Evolutionary conservation across 2,113 vertebrate genomes (phyloP), one percentile per base, ranked within the genome.

Genomic region (Hydrochoerus hydrochaeris): DNA sequence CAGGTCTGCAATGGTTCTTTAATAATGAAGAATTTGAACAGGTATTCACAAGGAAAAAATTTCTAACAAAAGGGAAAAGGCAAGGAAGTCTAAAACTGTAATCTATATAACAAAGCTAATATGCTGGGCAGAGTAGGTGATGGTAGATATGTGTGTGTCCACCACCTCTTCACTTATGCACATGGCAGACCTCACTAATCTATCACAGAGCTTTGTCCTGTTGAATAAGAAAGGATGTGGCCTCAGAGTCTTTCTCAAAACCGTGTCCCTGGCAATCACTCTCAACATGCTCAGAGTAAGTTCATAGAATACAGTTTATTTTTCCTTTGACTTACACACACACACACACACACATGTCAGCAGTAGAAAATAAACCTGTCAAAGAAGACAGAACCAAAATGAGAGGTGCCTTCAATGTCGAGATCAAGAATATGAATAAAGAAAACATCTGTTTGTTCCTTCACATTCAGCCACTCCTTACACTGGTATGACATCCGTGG

Each of bases 391-490:
- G 32, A 52, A 46, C 26, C 38, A 71, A 94, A 90, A 80, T 7
- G 28, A 26, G 85, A 71, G 90, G 67, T 52, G 19, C 41, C 32
- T 82, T 88, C 80, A 75, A 52, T 28, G 46, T 93, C 57, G 91
- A 73, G 69, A 77, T 63, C 32, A 77, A 92, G 91, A 85, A 58
- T 54, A 84, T 30, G 32, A 94, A 94, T 73, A 78, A 65, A 85
- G 35, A 73, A 91, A 86, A 84, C 67, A 35, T 88, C 81, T 73
- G 82, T 57, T 85, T 73, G 6, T 65, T 78, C 82, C 30, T 93
- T 41, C 28, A 52, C 57, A 81, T 88, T 91, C 87, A 84, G 91
- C 97, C 91, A 92, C 95, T 95, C 88, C 97, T 98, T 97, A 91
- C 78, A 96, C 89, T 94, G 90, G 94, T 85, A 90, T 96, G 93